These are phyloP conservation scores for Triplophysa dalaica DNA, from an alignment of 2,113 vertebrate genomes.

Conservation along the genomic window DNA sequence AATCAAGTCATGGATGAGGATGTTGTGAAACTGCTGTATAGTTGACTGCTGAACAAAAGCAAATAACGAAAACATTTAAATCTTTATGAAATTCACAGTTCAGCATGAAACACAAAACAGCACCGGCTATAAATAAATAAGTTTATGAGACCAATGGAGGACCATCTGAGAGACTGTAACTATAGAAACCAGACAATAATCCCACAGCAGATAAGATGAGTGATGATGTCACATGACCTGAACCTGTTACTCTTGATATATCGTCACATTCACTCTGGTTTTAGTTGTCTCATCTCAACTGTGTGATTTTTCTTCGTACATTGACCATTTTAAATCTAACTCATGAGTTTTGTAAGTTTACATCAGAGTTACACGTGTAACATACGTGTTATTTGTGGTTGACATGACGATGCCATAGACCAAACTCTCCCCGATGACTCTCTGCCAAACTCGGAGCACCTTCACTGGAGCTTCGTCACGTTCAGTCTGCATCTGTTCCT, in stretches of 20 bases:
- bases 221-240: neutral
- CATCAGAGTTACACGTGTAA: neutral
- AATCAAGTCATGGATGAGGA: too few relatives aligned
- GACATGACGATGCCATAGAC: constrained; percentile 81
- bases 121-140: too few relatives aligned
- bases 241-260: too few relatives aligned
- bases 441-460: constrained; percentile 84
- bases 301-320: neutral
- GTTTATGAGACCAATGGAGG: neutral
- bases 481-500: constrained; percentile 55
- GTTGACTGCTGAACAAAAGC: too few relatives aligned
- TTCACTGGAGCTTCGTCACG: constrained; percentile 63
- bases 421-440: constrained; percentile 78
- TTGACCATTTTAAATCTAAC: neutral
- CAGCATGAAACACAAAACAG: too few relatives aligned
- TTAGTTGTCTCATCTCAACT: too few relatives aligned
- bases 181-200: constrained; percentile 58
- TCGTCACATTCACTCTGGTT: too few relatives aligned
- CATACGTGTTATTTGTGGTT: constrained; percentile 75
- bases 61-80: too few relatives aligned
- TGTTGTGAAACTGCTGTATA: too few relatives aligned
- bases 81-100: too few relatives aligned
- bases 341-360: too few relatives aligned
- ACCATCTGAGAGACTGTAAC: constrained; percentile 59
- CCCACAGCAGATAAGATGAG: neutral